Percentiles rank a stretch among this genome's conserved stretches.
Evolutionary conservation across 1,140 invertebrate genomes (phyloP).

Genomic region (Eufriesea mexicana): DNA sequence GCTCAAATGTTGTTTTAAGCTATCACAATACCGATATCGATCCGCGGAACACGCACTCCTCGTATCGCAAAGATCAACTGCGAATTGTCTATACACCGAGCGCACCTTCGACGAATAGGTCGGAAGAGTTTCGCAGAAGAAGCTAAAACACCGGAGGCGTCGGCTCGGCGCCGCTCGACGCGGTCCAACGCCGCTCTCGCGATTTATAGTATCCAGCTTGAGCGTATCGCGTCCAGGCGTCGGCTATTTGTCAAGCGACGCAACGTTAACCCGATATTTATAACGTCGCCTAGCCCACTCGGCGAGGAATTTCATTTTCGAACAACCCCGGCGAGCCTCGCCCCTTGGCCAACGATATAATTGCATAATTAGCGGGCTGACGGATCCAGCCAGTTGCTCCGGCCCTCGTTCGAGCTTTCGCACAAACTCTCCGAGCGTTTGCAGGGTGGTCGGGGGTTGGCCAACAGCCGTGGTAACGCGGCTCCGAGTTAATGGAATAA

Average conservation of each 20-base stretch:
- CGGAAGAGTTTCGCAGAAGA: background rate
- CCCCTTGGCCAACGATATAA: slow-evolving; percentile 35
- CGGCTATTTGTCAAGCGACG: slow-evolving; percentile 20
- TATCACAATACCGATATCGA: too few species aligned
- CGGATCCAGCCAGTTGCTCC: slow-evolving; percentile 4
- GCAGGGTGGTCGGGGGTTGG: background rate
- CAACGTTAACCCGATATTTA: slow-evolving; percentile 34
- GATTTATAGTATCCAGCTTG: slow-evolving; percentile 14
- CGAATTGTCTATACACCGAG: too few species aligned
- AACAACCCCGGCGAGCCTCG: background rate
- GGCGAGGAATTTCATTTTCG: slow-evolving; percentile 43
- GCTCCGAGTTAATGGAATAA: slow-evolving; percentile 68
- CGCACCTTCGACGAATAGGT: background rate
- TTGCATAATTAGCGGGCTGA: slow-evolving; percentile 57
- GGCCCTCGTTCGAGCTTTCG: too few species aligned
- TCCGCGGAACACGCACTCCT: too few species aligned
- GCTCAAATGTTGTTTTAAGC: too few species aligned
- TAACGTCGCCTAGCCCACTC: background rate
- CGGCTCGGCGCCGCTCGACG: too few species aligned
- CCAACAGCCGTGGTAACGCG: too few species aligned
- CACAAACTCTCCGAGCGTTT: too few species aligned
- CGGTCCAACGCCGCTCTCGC: too few species aligned
- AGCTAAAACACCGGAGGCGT: background rate
- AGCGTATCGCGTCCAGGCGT: slow-evolving; percentile 4
- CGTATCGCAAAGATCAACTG: too few species aligned